These are phyloP conservation scores for Melanotaenia trifasciata DNA, from an alignment of 2,797 vertebrate species.

Conservation along the genomic window DNA sequence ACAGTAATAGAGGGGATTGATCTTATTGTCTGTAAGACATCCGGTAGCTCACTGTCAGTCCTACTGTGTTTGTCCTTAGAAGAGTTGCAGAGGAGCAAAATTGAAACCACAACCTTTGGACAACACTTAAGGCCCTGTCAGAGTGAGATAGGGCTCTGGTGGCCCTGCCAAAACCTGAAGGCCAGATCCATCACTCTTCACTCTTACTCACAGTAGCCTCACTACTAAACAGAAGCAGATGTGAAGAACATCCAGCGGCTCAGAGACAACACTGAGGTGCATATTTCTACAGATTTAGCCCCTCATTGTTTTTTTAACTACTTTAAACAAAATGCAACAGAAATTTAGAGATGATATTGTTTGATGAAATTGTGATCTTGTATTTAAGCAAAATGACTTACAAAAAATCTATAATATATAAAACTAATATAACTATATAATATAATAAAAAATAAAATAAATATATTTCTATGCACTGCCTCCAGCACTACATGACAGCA, in stretches of 20 bases:
- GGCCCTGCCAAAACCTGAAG: conserved; percentile 22
- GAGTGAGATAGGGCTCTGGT: conserved; percentile 36
- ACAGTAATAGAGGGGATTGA: neutral
- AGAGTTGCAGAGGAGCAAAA: conserved; percentile 35
- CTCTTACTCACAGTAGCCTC: neutral
- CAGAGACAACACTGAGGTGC: neutral
- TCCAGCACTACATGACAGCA: no score
- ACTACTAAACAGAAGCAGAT: conserved; percentile 20
- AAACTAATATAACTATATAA: no score
- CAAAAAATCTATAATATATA: no score
- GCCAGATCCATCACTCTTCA: conserved; percentile 25
- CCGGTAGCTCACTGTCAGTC: neutral
- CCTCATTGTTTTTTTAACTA: neutral
- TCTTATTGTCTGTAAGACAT: neutral
- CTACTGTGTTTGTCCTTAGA: conserved; percentile 23
- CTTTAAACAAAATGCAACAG: no score
- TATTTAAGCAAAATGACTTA: no score
- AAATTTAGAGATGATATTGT: no score
- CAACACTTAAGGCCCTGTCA: conserved; percentile 52
- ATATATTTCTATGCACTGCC: no score
- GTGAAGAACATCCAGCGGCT: conserved; percentile 3
- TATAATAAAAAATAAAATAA: no score
- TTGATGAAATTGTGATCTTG: no score
- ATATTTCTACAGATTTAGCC: neutral
- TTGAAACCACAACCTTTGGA: conserved; percentile 52